Evolutionary conservation across 2,797 vertebrate species (phyloP), one percentile per base, ranked within the genome.

Genomic region (Heteromormyrus szaboi): DNA sequence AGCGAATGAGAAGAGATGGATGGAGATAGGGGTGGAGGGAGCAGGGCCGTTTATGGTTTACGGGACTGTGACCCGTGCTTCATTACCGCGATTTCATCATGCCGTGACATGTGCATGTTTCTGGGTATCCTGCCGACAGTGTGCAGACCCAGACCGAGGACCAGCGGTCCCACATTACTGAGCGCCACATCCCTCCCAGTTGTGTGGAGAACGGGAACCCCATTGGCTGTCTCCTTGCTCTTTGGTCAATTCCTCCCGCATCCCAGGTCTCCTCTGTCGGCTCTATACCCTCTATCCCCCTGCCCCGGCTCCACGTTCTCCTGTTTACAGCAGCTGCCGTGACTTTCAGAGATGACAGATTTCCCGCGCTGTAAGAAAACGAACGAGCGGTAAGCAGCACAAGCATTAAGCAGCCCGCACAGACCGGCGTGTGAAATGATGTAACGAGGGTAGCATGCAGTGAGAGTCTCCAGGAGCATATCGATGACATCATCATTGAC

Each of bases 321-420:
- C 48, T 53, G 53, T 88, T 44, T 19, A 53, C 2, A 6, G 19
- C 37, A 0, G n/a, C 19, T 89, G 81, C 54, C n/a, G 17, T 29
- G 33, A 11, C 25, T 88, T 88, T 48, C 44, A 29, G 50, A 72
- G 59, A 59, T 76, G 87, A 89, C 79, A 89, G 37, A 83, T 88
- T 83, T 54, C 51, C 87, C 51, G 54, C 85, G 0, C 12, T 22
- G 72, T 79, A 50, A n/a, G 85, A 87, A 85, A 72, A 37, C 72
- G 33, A 79, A 59, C 3, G 54, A 37, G 86, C 50, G 51, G 89
- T 29, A 51, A 93, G 91, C 87, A 90, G 65, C 90, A 88, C 89
- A 8, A 56, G 19, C 54, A n/a, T 56, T 51, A 50, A 94, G 92
- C 88, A 91, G 65, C 90, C 88, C 89, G 89, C 84, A 33, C 91